Evolutionary conservation across 2,113 vertebrate species (phyloP).

Genomic region (Prunella himalayana): DNA sequence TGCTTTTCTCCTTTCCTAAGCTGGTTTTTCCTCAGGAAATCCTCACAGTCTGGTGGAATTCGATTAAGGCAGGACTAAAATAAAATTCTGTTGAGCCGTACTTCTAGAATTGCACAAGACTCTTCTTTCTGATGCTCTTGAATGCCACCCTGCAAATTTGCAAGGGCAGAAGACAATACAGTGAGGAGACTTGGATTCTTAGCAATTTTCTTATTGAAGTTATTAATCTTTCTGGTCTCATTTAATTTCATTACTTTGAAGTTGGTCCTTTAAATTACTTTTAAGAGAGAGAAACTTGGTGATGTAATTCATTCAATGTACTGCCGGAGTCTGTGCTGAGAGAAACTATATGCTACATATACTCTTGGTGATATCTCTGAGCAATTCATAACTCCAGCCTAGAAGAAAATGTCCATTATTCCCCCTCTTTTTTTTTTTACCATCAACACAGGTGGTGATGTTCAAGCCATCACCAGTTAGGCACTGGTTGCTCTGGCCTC

Average conservation of each 20-base stretch:
- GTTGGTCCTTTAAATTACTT: neutral
- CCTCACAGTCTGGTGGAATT: neutral
- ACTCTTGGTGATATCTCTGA: neutral
- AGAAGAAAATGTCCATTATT: neutral
- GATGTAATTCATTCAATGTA: neutral
- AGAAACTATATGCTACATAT: neutral
- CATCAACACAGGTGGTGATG: neutral
- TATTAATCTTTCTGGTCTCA: neutral
- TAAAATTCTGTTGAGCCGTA: neutral
- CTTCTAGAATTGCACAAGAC: neutral
- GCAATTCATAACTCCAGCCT: neutral
- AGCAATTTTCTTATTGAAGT: neutral
- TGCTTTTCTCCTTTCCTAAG: neutral
- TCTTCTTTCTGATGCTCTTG: neutral
- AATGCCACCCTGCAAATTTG: neutral
- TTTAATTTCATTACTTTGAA: neutral
- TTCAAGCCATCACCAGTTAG: neutral
- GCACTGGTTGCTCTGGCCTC: neutral
- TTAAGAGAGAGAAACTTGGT: neutral
- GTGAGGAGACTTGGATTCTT: neutral
- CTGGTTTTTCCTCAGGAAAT: neutral
- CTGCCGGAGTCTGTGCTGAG: neutral
- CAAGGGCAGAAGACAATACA: neutral
- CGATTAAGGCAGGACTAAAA: neutral
- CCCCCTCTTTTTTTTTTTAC: no score